phyloP scores from a whole-genome alignment of 2,797 vertebrate species.

The Dermochelys coriacea region DNA sequence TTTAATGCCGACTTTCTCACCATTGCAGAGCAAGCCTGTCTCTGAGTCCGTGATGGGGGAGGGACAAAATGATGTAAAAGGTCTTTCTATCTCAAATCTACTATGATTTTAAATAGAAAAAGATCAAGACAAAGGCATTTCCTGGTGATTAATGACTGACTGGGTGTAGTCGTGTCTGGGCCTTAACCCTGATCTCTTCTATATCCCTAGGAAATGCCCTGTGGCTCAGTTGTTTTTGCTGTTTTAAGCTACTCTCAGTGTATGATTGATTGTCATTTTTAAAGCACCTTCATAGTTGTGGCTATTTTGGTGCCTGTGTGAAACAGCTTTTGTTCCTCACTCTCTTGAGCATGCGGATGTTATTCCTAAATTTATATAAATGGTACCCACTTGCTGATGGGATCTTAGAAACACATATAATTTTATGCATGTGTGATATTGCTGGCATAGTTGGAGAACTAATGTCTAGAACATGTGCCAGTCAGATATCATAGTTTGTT shows the following conservation, averaged over 20 bases:
- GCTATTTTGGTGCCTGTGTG: constrained; percentile 53
- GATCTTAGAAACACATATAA: fast-evolving
- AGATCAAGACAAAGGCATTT: constrained; percentile 73
- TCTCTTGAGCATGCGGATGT: not conserved
- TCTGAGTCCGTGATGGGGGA: not conserved
- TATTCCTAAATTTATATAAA: not conserved
- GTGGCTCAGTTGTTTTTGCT: constrained; percentile 68
- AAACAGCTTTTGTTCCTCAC: constrained; percentile 60
- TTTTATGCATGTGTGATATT: not conserved
- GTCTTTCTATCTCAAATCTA: constrained; percentile 48
- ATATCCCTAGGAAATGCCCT: constrained; percentile 75
- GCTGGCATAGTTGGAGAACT: not conserved
- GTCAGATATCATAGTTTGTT: not conserved
- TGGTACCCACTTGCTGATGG: not conserved
- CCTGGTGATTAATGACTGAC: constrained; percentile 75
- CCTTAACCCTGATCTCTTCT: constrained; percentile 70
- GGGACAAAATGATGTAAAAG: constrained; percentile 14
- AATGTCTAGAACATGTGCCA: not conserved
- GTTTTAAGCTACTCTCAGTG: constrained; percentile 48
- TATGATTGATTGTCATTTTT: constrained; percentile 65
- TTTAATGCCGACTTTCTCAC: not conserved
- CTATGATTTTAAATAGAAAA: constrained; percentile 63
- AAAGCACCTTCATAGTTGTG: constrained; percentile 47
- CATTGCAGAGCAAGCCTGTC: not conserved
- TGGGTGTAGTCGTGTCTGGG: constrained; percentile 76